Conservation (phyloP, 2,797 vertebrate genomes). For the Babyrousa celebensis region DNA sequence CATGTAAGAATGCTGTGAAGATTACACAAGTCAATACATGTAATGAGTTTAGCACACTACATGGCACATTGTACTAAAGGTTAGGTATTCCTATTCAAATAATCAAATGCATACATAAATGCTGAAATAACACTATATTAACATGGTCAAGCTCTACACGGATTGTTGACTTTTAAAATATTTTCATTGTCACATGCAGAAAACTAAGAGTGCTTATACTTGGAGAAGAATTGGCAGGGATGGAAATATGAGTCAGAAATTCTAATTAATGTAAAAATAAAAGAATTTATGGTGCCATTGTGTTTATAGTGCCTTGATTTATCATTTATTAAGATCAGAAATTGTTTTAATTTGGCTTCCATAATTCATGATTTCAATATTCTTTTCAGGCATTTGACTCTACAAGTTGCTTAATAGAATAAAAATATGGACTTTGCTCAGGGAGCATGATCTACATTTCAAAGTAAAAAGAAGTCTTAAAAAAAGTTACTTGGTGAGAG, state of each 20-base stretch:
- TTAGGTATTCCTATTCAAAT: neutral
- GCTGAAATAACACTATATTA: conserved; percentile 38
- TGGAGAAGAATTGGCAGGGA: neutral
- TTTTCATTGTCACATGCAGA: neutral
- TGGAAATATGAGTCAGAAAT: conserved; percentile 5
- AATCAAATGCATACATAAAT: neutral
- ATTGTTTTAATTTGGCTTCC: conserved; percentile 40
- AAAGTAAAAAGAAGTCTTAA: conserved; percentile 47
- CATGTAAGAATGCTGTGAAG: neutral
- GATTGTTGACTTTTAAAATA: conserved; percentile 33
- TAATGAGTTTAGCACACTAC: neutral
- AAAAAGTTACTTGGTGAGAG: conserved; percentile 50
- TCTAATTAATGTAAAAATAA: conserved; percentile 61
- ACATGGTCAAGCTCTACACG: neutral
- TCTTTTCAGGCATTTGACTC: conserved; percentile 66
- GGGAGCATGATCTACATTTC: conserved; percentile 59
- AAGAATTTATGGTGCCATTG: neutral
- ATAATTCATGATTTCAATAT: conserved; percentile 71
- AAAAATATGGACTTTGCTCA: conserved; percentile 51
- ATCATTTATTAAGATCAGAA: conserved; percentile 62
- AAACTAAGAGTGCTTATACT: neutral
- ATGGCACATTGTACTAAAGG: neutral
- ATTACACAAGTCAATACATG: neutral
- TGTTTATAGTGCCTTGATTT: conserved; percentile 55
- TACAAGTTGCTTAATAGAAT: conserved; percentile 55